phyloP scores from a whole-genome alignment of 2,113 vertebrate genomes.

The Galeopterus variegatus region DNA sequence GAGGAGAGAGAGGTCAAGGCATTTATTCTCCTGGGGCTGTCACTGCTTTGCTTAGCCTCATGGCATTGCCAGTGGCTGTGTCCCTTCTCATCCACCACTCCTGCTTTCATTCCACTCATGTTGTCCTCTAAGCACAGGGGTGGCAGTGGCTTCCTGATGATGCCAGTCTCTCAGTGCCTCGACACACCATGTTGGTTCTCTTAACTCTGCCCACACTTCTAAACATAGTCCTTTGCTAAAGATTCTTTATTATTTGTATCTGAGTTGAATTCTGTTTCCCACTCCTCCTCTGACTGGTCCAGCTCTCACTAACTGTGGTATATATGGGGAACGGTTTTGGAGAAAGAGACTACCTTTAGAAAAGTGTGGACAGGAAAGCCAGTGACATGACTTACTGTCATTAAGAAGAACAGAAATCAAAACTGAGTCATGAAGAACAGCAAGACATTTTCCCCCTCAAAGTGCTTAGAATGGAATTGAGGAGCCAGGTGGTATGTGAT shows the following conservation, averaged over 20 bases:
- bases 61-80: not conserved
- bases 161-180: not conserved
- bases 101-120: not conserved
- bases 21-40: not conserved
- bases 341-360: not conserved
- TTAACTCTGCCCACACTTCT: not conserved
- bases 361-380: not conserved
- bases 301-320: not conserved
- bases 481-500: not conserved
- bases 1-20: not conserved
- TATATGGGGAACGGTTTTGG: not conserved
- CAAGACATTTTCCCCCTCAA: not conserved
- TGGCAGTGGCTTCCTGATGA: not conserved
- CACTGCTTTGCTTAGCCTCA: not conserved
- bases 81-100: no score
- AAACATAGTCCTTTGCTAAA: not conserved
- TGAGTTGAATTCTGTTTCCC: not conserved
- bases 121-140: not conserved
- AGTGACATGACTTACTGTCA: not conserved
- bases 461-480: not conserved
- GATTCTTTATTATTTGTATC: not conserved
- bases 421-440: not conserved
- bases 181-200: not conserved
- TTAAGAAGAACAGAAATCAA: not conserved
- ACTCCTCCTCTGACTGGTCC: not conserved